Base-by-base conservation (phyloP, 2,888 invertebrate species). In the Nomada hirtipes region DNA sequence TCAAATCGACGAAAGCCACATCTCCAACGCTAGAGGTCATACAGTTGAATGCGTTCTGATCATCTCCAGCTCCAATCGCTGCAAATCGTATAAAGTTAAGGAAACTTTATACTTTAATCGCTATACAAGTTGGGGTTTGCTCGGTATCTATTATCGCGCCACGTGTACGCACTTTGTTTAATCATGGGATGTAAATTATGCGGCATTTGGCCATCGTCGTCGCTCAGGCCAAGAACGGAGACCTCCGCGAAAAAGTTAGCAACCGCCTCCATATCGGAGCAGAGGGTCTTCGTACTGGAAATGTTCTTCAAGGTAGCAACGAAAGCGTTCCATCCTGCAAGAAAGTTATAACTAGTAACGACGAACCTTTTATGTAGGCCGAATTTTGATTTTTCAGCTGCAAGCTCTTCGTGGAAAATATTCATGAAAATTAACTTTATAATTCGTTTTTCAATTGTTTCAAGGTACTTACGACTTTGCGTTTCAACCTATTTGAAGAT, bases 1-100 rank as follows among this genome's bases (percentile, higher is more conserved):
- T 94, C 82, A 96, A 95, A 86, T 96, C 96, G 1, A 98, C 94
- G 88, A 98, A 98, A 0, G 97, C 97, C 0, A 98, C 97, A 89
- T 98, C 97, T 4, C 95, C 97, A 47, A 93, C 94, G 0, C 95
- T 96, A 82, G 96, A 95, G 1, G 95, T 94, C 18, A 98, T 93
- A 84, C 97, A 97, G 72, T 95, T 80, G 47, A 92, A 88, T 1
- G 90, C 81, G 36, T 11, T 70, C 15, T 68, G 18, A 63, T 88
- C 88, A 13, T 87, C 78, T 15, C 10, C 65, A 53, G 63, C 50
- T 20, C 63, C 69, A 2, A 42, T 75, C 20, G 61, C 79, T 85
- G 42, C 20, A 75, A 80, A 70, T 61, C n/a, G 10, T 18, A 44
- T 79, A 42, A 13, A 47, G n/a, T 52, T 55, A 23, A 23, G 23